These are phyloP conservation scores for Anguilla megastoma DNA, from an alignment of 2,797 vertebrate species.

Conservation along the genomic window DNA sequence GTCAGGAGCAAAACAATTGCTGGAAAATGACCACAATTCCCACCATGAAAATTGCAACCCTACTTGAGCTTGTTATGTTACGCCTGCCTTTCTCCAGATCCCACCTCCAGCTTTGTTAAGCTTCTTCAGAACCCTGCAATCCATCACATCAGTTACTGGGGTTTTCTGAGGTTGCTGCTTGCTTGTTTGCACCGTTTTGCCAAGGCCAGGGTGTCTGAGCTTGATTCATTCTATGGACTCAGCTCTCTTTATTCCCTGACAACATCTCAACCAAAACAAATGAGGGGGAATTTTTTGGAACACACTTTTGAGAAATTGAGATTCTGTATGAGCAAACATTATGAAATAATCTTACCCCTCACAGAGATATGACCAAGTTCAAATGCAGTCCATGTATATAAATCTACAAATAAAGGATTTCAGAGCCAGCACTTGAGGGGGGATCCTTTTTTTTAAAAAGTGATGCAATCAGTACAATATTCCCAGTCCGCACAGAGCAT, in stretches of 20 bases:
- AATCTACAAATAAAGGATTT: background rate
- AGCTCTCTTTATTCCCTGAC: background rate
- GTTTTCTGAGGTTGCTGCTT: background rate
- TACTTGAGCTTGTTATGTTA: too few species aligned
- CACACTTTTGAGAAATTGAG: background rate
- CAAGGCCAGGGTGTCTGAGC: background rate
- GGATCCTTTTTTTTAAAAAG: background rate
- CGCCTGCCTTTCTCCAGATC: background rate
- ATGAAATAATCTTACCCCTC: background rate
- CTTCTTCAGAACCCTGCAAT: background rate
- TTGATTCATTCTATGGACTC: background rate
- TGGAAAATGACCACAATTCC: background rate
- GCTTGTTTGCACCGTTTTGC: background rate
- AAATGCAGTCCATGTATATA: background rate
- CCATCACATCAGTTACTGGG: background rate
- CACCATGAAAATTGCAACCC: background rate
- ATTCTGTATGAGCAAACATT: background rate
- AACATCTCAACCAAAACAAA: background rate
- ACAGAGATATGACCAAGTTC: background rate
- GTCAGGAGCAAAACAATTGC: background rate
- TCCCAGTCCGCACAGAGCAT: background rate
- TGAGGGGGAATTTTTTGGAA: background rate
- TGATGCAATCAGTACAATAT: background rate
- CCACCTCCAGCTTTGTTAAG: background rate
- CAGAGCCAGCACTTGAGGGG: background rate